Evolutionary conservation across 2,113 vertebrate species (phyloP), one percentile per base, ranked within the genome.

Genomic region (Entelurus aequoreus): DNA sequence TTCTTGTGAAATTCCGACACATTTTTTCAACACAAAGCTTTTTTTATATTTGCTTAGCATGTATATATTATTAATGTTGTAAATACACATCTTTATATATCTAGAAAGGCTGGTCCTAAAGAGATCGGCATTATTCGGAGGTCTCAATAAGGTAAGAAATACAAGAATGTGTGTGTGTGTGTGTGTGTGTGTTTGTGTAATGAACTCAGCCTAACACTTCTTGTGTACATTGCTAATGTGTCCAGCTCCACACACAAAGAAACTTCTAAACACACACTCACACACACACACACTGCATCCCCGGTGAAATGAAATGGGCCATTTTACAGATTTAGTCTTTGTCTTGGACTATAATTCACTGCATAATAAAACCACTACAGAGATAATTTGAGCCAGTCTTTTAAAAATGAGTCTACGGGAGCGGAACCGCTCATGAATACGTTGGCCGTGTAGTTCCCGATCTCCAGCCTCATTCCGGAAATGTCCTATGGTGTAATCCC

Each of bases 401-500:
- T 63, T 62, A 68, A 75, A 46, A 16, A 64, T 62, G 44, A 15
- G 53, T 53, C 52, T 37, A 52, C 10, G 5, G 49, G 47, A 68
- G 73, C 46, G 61, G 48, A 65, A 73, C 62, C 51, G 6, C 62
- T 62, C 60, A 64, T 48, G 61, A 62, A 58, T 9, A 72, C 5
- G 54, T 71, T 50, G 62, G 56, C 49, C 16, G 48, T 46, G 40
- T 74, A 66, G 71, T 57, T 28, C 53, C 60, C 49, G 37, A 47
- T n/a, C 60, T 70, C 62, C 52, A 68, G 40, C 68, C 47, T 46
- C 47, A 1, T 59, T 59, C 57, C 53, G 15, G n/a, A n/a, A 40
- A 80, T 68, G 75, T 82, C 72, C 84, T 77, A 70, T 78, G 63
- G 77, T 86, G 83, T 88, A 88, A 88, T 88, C 80, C 84, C 85